Conservation (phyloP, 2,888 invertebrate genomes). For the Busseola fusca region DNA sequence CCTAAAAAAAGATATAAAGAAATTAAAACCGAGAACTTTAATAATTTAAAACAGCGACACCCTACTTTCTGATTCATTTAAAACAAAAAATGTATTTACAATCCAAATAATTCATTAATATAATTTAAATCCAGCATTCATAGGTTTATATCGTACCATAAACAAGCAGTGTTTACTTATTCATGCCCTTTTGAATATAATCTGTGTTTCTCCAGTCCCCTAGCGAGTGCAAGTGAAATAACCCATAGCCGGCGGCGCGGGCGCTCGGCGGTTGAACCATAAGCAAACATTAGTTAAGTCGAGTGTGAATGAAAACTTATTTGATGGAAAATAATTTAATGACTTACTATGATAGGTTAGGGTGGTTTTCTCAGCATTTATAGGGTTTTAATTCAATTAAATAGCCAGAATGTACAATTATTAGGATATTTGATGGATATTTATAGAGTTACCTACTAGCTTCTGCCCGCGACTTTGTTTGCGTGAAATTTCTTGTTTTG, state of each 20-base stretch:
- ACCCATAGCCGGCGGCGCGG: constrained; percentile 47
- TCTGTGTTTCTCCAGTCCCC: constrained; percentile 45
- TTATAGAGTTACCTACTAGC: neutral
- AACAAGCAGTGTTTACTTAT: constrained; percentile 59
- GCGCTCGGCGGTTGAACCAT: constrained; percentile 45
- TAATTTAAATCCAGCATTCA: constrained; percentile 3
- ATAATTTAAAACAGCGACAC: neutral
- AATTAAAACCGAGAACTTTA: neutral
- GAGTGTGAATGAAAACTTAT: constrained; percentile 67
- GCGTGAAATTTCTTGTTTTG: neutral
- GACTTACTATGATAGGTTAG: constrained; percentile 33
- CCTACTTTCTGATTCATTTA: neutral
- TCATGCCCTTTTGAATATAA: constrained; percentile 55
- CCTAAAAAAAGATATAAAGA: neutral
- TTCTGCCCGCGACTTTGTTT: neutral
- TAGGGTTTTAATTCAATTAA: constrained; percentile 18
- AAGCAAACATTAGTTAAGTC: constrained; percentile 62
- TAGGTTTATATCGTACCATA: constrained; percentile 35
- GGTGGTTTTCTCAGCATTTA: constrained; percentile 4
- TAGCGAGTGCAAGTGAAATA: constrained; percentile 47
- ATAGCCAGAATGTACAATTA: neutral
- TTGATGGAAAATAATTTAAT: constrained; percentile 69
- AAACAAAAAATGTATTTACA: neutral
- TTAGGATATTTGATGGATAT: neutral
- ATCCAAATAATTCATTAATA: neutral